Evolutionary conservation across 2,113 vertebrate genomes (phyloP).

Genomic region (Oceanites oceanicus): DNA sequence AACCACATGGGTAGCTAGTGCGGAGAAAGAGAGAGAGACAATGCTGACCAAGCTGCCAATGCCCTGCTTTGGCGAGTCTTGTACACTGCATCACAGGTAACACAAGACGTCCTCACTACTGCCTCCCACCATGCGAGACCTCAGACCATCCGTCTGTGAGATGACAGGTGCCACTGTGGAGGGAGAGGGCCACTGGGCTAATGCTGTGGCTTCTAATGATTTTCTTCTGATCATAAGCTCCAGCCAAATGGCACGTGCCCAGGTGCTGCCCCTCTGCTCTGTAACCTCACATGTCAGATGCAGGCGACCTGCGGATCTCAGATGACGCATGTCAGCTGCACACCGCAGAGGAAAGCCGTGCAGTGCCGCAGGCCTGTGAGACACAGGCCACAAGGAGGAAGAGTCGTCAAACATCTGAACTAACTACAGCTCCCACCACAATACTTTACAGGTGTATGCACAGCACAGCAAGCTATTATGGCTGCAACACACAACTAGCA

Average conservation of each 20-base stretch:
- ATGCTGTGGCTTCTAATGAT: neutral
- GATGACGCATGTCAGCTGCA: neutral
- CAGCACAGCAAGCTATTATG: neutral
- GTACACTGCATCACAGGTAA: neutral
- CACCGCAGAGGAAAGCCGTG: neutral
- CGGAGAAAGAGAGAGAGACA: neutral
- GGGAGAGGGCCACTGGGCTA: neutral
- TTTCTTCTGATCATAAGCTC: neutral
- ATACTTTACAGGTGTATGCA: neutral
- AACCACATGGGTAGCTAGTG: neutral
- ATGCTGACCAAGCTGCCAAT: neutral
- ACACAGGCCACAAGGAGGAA: accelerated
- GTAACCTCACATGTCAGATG: neutral
- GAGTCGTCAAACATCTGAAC: neutral
- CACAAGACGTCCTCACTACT: neutral
- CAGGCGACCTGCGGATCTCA: neutral
- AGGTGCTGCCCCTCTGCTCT: neutral
- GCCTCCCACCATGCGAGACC: neutral
- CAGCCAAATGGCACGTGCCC: neutral
- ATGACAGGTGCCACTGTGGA: neutral
- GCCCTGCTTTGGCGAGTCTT: neutral
- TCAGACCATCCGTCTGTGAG: neutral
- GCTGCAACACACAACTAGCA: neutral
- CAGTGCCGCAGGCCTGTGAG: neutral
- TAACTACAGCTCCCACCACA: neutral